These are phyloP conservation scores for Anneissia japonica DNA, from an alignment of 35 echinoderm and acorn worm species.

Conservation along the genomic window DNA sequence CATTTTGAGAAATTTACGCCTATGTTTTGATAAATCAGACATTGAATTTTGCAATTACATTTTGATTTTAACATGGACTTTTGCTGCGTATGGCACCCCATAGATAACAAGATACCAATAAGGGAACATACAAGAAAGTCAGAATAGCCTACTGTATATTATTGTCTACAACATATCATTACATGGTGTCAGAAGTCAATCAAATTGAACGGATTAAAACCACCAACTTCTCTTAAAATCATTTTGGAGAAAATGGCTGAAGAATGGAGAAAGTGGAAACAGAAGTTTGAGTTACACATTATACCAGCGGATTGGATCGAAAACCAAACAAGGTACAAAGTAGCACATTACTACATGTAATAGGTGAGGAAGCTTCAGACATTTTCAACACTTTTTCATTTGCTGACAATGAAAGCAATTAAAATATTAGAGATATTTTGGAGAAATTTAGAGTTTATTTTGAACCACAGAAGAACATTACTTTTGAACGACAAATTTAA, in stretches of 20 bases:
- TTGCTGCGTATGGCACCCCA: too few relatives aligned
- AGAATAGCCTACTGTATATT: too few relatives aligned
- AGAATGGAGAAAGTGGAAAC: constrained; percentile 39
- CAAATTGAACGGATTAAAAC: too few relatives aligned
- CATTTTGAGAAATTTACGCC: too few relatives aligned
- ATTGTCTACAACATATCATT: too few relatives aligned
- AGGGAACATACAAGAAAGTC: too few relatives aligned
- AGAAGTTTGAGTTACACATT: constrained; percentile 31
- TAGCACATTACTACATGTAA: constrained; percentile 45
- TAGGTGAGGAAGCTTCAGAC: constrained; percentile 48
- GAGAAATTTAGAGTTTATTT: constrained; percentile 37
- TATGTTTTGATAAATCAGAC: too few relatives aligned
- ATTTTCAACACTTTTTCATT: constrained; percentile 50
- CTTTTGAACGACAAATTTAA: constrained; percentile 56
- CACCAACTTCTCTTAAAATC: too few relatives aligned
- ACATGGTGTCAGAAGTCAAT: too few relatives aligned
- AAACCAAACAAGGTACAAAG: constrained; percentile 27
- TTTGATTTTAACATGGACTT: too few relatives aligned
- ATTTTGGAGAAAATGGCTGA: constrained; percentile 23
- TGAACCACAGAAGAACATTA: constrained; percentile 29
- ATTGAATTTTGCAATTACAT: too few relatives aligned
- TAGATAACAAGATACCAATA: too few relatives aligned
- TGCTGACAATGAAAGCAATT: not conserved
- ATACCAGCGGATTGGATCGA: constrained; percentile 32
- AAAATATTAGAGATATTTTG: not conserved